These are phyloP conservation scores for Hippocampus barbouri DNA, from an alignment of 2,113 vertebrate species.

Conservation along the genomic window DNA sequence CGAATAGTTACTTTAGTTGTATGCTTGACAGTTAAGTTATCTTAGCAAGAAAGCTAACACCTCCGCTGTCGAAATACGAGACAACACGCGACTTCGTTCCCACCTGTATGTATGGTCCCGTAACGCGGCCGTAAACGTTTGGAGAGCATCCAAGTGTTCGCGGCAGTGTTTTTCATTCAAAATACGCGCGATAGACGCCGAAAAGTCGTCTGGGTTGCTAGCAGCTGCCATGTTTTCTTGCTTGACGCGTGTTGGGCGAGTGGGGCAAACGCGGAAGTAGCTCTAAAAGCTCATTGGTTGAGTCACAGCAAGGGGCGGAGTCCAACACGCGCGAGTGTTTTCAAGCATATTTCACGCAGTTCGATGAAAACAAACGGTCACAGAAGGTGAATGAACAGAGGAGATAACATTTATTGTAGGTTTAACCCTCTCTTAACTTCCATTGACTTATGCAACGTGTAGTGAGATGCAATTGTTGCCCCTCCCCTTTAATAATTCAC, in stretches of 20 bases:
- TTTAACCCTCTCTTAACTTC: background rate
- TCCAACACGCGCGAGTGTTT: constrained; percentile 47
- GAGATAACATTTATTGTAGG: background rate
- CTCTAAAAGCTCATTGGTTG: constrained; percentile 27
- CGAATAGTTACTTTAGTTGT: background rate
- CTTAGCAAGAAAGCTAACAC: constrained; percentile 30
- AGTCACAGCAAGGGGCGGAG: constrained; percentile 33
- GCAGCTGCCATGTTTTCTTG: constrained; percentile 56
- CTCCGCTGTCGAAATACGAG: background rate
- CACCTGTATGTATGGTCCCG: constrained; percentile 70
- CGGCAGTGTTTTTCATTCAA: constrained; percentile 46
- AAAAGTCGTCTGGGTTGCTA: constrained; percentile 27
- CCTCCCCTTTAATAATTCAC: background rate
- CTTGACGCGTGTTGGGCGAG: background rate
- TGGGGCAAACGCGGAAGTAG: constrained; percentile 20
- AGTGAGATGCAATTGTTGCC: background rate
- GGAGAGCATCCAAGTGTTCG: constrained; percentile 55
- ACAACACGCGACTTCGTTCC: background rate
- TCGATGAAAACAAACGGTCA: background rate
- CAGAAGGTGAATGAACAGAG: background rate
- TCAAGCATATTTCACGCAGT: background rate
- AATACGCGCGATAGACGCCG: constrained; percentile 39
- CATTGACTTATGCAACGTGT: background rate
- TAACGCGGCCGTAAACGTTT: constrained; percentile 56
- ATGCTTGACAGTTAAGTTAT: constrained; percentile 8